Evolutionary conservation across 2,113 vertebrate species (phyloP).

Genomic region (Vireo altiloquus): DNA sequence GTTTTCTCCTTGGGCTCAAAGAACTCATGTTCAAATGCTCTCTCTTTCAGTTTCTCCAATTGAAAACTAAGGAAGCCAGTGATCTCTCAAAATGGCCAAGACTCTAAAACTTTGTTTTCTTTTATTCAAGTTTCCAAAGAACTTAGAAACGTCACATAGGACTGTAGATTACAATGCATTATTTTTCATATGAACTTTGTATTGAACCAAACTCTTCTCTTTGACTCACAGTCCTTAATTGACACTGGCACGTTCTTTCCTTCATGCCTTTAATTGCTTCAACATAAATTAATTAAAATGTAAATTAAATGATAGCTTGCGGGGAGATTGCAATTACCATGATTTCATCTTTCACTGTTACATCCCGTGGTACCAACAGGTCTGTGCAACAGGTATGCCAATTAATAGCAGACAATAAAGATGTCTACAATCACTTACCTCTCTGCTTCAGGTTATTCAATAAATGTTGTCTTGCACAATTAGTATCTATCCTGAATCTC

Average conservation of each 20-base stretch:
- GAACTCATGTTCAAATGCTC: neutral
- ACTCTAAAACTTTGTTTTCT: neutral
- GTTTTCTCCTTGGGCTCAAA: neutral
- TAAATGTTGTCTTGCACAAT: neutral
- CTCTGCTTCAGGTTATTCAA: neutral
- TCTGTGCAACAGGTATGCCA: constrained; percentile 40
- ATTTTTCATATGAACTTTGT: neutral
- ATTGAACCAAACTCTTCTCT: neutral
- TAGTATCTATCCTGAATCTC: neutral
- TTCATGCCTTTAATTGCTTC: constrained; percentile 20
- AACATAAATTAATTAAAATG: constrained; percentile 52
- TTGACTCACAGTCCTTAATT: constrained; percentile 3
- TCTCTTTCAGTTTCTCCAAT: neutral
- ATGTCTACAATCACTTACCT: neutral
- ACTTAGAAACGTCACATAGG: neutral
- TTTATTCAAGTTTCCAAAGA: neutral
- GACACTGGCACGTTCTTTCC: neutral
- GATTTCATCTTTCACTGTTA: constrained; percentile 23
- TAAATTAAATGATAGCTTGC: constrained; percentile 31
- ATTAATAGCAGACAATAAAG: neutral
- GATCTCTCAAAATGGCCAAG: neutral
- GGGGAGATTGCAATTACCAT: constrained; percentile 17
- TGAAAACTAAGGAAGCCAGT: neutral
- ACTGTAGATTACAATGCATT: neutral
- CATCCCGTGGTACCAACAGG: neutral